Evolutionary conservation across 2,797 vertebrate genomes (phyloP).

Genomic region (Carduelis carduelis): DNA sequence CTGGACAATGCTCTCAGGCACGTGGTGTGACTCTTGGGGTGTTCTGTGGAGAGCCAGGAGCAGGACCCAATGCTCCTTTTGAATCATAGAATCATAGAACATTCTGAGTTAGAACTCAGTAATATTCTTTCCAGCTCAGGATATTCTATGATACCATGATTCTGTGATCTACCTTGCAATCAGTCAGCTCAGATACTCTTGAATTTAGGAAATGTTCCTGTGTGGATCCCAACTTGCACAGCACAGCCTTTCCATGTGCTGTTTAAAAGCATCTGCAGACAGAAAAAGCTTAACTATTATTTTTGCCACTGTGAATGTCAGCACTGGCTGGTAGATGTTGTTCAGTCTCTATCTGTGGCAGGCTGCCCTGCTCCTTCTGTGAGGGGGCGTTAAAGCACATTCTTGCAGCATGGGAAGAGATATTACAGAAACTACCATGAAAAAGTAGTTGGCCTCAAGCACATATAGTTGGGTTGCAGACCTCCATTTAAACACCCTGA

Average conservation of each 20-base stretch:
- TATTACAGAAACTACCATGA: not conserved
- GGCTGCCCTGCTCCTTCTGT: not conserved
- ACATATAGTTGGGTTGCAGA: not conserved
- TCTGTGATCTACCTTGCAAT: not conserved
- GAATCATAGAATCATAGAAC: not conserved
- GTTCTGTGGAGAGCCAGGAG: not conserved
- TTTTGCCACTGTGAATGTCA: not conserved
- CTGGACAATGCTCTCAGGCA: fast-evolving
- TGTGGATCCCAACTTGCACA: not conserved
- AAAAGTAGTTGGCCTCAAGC: not conserved
- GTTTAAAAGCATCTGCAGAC: not conserved
- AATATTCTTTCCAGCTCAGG: not conserved
- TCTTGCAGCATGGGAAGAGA: not conserved
- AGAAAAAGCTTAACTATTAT: not conserved
- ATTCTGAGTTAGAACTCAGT: not conserved
- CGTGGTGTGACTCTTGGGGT: fast-evolving
- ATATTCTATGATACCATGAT: not conserved
- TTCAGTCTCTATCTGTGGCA: not conserved
- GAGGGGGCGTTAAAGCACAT: not conserved
- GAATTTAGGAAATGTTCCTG: not conserved
- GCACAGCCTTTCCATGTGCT: not conserved
- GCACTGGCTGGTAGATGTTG: not conserved
- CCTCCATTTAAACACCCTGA: not conserved
- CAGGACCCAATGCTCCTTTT: not conserved
- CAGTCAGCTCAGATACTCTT: not conserved